Evolutionary conservation across 2,797 vertebrate species (phyloP), one percentile per base, ranked within the genome.

Genomic region (Cossypha caffra): DNA sequence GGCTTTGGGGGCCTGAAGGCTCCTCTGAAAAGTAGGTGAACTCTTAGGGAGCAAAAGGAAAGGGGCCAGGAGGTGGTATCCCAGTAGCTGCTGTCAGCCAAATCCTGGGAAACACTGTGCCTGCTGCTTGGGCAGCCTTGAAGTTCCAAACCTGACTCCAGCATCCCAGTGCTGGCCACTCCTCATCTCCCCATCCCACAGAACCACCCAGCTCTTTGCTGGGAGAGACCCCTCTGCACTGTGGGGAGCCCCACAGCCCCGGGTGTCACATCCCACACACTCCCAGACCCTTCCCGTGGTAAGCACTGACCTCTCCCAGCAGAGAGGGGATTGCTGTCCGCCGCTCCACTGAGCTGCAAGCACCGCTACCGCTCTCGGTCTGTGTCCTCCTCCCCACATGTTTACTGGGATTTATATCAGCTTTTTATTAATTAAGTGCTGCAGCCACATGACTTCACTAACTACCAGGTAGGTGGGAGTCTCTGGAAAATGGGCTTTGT

Each of bases 371-470:
- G 29, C 57, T 63, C 85, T 93, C 76, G 62, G 86, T 69, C 63
- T 74, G 20, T 28, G 90, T 78, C 77, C 71, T 94, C 71, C 80
- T 88, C 90, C 77, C 88, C 58, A 81, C 77, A 73, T 28, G 52
- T 61, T 90, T 69, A 35, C 85, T 38, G 82, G 83, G 43, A 67
- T 78, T 97, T 97, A 97, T 97, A 97, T 76, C 0, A 2, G 96
- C 88, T 66, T 35, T 57, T 74, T 40, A 64, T 92, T 96, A 96
- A 97, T 97, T 88, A 96, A 95, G 94, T 97, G 89, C 92, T 35
- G 45, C 16, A 25, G 78, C 81, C 97, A 96, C 95, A 76, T 97
- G 96, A 95, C 90, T 84, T 74, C 11, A 13, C 93, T 94, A 94
- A 96, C 84, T 40, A 86, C 26, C 58, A 28, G 90, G 94, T 85